Evolutionary conservation across 2,888 invertebrate species (phyloP).

Genomic region (Diarsia dahlii): DNA sequence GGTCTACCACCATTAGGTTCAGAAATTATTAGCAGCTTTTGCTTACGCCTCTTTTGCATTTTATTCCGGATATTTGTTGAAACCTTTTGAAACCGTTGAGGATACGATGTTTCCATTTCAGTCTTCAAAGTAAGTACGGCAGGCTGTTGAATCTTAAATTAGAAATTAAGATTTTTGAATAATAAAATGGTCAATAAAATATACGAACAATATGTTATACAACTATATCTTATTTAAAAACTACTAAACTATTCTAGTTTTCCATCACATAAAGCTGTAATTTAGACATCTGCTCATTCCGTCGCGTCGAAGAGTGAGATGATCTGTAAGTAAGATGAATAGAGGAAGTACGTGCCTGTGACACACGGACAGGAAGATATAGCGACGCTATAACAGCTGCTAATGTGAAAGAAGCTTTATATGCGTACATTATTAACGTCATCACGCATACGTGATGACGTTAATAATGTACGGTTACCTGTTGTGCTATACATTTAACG

Average conservation of each 20-base stretch:
- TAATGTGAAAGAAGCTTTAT: conserved; percentile 29
- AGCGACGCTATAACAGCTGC: conserved; percentile 27
- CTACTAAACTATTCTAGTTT: neutral
- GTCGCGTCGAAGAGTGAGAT: conserved; percentile 20
- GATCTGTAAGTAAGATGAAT: conserved; percentile 55
- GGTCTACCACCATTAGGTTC: conserved; percentile 49
- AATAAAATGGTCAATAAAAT: neutral
- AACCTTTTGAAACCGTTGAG: neutral
- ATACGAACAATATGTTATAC: neutral
- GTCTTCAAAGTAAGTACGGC: neutral
- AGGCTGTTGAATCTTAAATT: neutral
- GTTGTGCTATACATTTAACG: neutral
- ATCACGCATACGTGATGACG: neutral
- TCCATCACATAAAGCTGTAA: conserved; percentile 7
- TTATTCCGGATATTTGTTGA: conserved; percentile 25
- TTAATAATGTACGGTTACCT: neutral
- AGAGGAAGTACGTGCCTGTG: conserved; percentile 48
- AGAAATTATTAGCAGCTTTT: conserved; percentile 58
- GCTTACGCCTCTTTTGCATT: conserved; percentile 50
- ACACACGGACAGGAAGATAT: conserved; percentile 33
- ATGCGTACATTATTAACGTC: too few species aligned
- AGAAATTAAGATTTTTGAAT: neutral
- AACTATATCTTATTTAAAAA: neutral
- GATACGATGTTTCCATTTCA: neutral
- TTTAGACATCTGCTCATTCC: conserved; percentile 27